phyloP scores from a whole-genome alignment of 2,888 invertebrate species.

The Eumerus sabulonum region DNA sequence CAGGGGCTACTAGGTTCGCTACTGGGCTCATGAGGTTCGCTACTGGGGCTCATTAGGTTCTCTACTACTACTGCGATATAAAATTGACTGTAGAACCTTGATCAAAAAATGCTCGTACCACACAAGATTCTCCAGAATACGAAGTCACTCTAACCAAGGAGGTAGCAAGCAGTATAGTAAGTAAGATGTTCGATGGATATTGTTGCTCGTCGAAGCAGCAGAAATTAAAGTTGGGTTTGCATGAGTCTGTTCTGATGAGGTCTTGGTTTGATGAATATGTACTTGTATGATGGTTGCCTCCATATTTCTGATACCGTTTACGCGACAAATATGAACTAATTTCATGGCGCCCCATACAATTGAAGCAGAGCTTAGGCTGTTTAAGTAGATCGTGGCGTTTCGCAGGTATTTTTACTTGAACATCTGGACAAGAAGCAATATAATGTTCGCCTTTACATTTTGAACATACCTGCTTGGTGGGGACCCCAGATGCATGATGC shows the following conservation, averaged over 20 bases:
- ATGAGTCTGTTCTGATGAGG: too few relatives aligned
- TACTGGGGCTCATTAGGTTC: too few relatives aligned
- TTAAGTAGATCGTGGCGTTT: slow-evolving; percentile 22
- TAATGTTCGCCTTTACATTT: slow-evolving; percentile 28
- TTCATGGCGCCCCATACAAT: slow-evolving; percentile 27
- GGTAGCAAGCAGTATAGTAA: background rate
- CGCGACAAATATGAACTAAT: slow-evolving; percentile 13
- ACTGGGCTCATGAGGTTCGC: too few relatives aligned
- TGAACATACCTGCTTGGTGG: too few relatives aligned
- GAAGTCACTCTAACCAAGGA: slow-evolving; percentile 17
- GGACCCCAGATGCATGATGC: too few relatives aligned
- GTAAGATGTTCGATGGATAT: background rate
- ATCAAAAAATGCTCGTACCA: too few relatives aligned
- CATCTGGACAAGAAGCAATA: slow-evolving; percentile 32
- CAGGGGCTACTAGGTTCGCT: too few relatives aligned
- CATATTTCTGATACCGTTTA: slow-evolving; percentile 28
- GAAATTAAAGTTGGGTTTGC: too few relatives aligned
- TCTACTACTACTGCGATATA: too few relatives aligned
- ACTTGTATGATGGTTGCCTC: slow-evolving; percentile 18
- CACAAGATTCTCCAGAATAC: slow-evolving; percentile 3
- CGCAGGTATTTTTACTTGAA: slow-evolving; percentile 15
- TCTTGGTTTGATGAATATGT: slow-evolving; percentile 1
- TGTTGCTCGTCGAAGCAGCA: too few relatives aligned
- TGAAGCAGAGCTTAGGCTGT: slow-evolving; percentile 17
- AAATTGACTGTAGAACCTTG: too few relatives aligned